phyloP scores from a whole-genome alignment of 2,888 invertebrate species.

The Sarcophaga variegata region DNA sequence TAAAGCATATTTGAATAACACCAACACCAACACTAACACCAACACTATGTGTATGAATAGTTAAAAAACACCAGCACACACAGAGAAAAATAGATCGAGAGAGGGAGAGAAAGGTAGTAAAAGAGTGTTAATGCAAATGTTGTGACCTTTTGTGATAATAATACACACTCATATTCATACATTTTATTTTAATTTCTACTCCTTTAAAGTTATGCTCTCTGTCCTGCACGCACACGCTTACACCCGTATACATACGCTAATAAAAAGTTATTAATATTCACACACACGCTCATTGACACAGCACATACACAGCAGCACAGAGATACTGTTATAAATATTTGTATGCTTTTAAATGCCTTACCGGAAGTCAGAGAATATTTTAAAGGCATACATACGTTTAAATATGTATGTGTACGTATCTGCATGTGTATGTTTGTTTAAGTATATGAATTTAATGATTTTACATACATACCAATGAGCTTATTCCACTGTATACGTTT shows the following conservation, averaged over 20 bases:
- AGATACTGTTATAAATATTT: slow-evolving; percentile 13
- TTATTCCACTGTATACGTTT: neutral
- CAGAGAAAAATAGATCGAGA: neutral
- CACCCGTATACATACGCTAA: neutral
- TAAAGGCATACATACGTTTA: neutral
- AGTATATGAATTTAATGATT: neutral
- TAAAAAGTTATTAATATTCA: neutral
- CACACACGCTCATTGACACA: neutral
- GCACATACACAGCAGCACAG: neutral
- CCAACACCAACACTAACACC: slow-evolving; percentile 37
- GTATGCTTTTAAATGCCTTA: slow-evolving; percentile 29
- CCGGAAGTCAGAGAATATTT: slow-evolving; percentile 25
- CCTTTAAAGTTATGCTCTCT: slow-evolving; percentile 29
- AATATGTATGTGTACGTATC: slow-evolving; percentile 4
- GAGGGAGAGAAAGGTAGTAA: neutral
- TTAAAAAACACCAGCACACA: neutral
- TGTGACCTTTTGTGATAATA: slow-evolving; percentile 58
- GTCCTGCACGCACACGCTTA: neutral
- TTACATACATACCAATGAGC: slow-evolving; percentile 16
- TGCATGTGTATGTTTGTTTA: neutral
- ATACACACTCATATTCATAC: slow-evolving; percentile 18
- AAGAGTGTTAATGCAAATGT: slow-evolving; percentile 5
- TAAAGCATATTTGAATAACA: slow-evolving; percentile 60
- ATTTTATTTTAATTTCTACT: slow-evolving; percentile 27
- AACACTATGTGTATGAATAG: slow-evolving; percentile 1